Conservation (phyloP, 2,113 vertebrate species). For the Ophiodon elongatus region DNA sequence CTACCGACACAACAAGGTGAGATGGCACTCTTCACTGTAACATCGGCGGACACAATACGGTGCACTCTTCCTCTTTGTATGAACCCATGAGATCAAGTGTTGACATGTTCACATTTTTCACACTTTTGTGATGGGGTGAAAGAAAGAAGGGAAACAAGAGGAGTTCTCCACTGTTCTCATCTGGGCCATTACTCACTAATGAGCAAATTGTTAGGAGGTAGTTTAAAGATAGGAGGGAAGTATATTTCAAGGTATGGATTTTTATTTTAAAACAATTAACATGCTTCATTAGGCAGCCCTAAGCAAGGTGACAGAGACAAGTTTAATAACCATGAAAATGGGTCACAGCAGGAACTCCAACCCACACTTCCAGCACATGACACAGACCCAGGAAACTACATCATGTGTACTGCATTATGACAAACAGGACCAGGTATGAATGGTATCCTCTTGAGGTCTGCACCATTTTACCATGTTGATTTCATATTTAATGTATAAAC, state of each 20-base stretch:
- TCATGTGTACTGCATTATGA: slow-evolving; percentile 8
- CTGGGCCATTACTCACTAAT: slow-evolving; percentile 9
- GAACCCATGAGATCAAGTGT: not conserved
- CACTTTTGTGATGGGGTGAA: not conserved
- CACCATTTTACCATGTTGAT: slow-evolving; percentile 16
- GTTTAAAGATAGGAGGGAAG: slow-evolving; percentile 8
- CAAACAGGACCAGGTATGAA: not conserved
- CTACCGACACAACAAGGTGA: slow-evolving; percentile 7
- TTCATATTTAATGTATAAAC: slow-evolving; percentile 7
- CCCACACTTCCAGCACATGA: slow-evolving; percentile 6
- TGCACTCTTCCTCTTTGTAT: not conserved
- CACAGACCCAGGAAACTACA: slow-evolving; percentile 11
- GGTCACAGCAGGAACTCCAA: slow-evolving; percentile 5
- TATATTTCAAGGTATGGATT: not conserved
- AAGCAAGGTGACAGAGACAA: slow-evolving; percentile 5
- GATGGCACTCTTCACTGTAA: not conserved
- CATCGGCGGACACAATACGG: not conserved
- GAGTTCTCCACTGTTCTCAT: not conserved
- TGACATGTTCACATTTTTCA: slow-evolving; percentile 40
- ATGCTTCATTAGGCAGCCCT: slow-evolving; percentile 10
- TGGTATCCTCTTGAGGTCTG: not conserved
- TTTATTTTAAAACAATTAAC: slow-evolving; percentile 22
- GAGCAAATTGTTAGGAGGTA: slow-evolving; percentile 3
- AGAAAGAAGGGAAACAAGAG: not conserved
- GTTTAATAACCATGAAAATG: slow-evolving; percentile 11